Percentiles rank a stretch among this genome's conserved stretches.
These are phyloP conservation scores for Myripristis jacobus DNA, from an alignment of 2,797 vertebrate species.

Conservation along the genomic window DNA sequence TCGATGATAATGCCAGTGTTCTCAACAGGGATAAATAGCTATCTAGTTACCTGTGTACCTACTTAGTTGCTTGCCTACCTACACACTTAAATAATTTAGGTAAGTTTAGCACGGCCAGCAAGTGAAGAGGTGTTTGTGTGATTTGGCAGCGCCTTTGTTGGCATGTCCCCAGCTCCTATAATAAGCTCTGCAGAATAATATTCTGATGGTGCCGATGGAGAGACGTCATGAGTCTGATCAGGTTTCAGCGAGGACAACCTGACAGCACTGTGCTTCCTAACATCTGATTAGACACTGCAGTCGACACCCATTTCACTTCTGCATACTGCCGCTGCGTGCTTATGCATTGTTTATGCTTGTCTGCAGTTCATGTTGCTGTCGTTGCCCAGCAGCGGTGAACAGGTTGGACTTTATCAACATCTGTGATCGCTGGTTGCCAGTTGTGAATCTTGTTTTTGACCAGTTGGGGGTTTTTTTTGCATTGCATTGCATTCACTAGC, in stretches of 20 bases:
- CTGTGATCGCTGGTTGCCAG: not conserved
- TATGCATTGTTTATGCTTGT: conserved; percentile 3
- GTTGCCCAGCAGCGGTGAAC: not conserved
- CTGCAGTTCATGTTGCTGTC: not conserved
- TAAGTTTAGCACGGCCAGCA: not conserved
- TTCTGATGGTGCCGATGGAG: not conserved
- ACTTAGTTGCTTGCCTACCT: not conserved
- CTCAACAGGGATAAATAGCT: not conserved
- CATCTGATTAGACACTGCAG: not conserved
- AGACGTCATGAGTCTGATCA: conserved; percentile 8
- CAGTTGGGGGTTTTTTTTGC: not conserved
- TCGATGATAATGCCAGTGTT: not conserved
- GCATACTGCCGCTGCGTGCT: not conserved
- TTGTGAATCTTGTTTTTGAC: not conserved
- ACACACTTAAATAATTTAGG: too few species aligned
- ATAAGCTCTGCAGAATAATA: not conserved
- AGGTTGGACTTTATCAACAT: not conserved
- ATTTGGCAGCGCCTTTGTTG: not conserved
- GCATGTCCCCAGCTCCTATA: not conserved
- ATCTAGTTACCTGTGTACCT: not conserved
- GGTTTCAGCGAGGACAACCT: conserved; percentile 2
- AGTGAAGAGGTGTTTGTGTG: not conserved
- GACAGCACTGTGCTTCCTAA: not conserved
- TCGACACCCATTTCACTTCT: conserved; percentile 5
- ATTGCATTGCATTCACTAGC: not conserved